phyloP scores from a whole-genome alignment of 2,797 vertebrate genomes.

The Trachurus trachurus region DNA sequence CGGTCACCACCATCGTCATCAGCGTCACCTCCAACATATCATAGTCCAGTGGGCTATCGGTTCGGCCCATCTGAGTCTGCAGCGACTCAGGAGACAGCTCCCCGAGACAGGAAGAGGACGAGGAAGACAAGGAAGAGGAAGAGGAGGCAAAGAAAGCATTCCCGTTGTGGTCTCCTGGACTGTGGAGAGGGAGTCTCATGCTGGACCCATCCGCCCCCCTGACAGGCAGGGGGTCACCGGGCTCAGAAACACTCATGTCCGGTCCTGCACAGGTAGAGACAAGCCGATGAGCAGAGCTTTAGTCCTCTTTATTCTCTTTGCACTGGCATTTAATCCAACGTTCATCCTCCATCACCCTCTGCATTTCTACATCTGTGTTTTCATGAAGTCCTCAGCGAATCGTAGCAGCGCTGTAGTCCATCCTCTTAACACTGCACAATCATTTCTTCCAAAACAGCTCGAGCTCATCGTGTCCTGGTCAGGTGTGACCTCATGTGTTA shows the following conservation, averaged over 20 bases:
- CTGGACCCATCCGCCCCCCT: slow-evolving; percentile 31
- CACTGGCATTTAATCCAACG: background rate
- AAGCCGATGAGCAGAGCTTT: background rate
- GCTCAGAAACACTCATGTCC: slow-evolving; percentile 72
- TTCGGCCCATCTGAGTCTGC: slow-evolving; percentile 63
- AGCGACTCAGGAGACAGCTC: slow-evolving; percentile 69
- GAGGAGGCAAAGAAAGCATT: slow-evolving; percentile 70
- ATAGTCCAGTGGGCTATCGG: slow-evolving; percentile 71
- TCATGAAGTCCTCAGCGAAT: background rate
- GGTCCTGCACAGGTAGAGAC: background rate
- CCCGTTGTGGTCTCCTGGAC: slow-evolving; percentile 83
- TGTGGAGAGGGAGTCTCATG: slow-evolving; percentile 80
- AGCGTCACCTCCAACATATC: slow-evolving; percentile 80
- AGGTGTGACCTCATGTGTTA: background rate
- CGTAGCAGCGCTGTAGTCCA: background rate
- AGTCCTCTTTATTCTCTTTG: background rate
- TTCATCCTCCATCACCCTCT: background rate
- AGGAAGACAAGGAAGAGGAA: slow-evolving; percentile 74
- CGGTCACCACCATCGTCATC: slow-evolving; percentile 25
- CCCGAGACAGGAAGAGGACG: slow-evolving; percentile 61
- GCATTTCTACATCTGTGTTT: background rate
- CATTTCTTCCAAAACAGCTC: background rate
- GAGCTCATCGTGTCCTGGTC: background rate
- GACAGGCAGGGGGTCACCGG: slow-evolving; percentile 17
- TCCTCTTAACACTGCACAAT: slow-evolving; percentile 5